Evolutionary conservation across 2,888 invertebrate species (phyloP).

Genomic region (Hermaeophaga mercurialis): DNA sequence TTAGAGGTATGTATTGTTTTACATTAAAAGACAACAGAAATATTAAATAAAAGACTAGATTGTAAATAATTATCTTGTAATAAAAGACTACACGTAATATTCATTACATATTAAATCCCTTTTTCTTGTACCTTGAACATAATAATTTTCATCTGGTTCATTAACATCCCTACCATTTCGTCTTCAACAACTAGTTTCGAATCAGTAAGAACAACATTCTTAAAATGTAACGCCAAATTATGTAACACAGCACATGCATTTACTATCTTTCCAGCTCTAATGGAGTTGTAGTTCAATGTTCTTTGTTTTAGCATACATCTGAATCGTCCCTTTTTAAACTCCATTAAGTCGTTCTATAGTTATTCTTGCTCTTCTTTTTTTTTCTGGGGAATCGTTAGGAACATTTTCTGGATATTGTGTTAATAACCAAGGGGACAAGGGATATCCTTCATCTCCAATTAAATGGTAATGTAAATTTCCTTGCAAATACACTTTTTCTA

Average conservation of each 20-base stretch:
- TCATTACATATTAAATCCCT: too few relatives aligned
- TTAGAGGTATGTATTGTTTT: too few relatives aligned
- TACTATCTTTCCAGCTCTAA: conserved; percentile 8
- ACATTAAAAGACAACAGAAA: too few relatives aligned
- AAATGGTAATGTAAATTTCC: conserved; percentile 1
- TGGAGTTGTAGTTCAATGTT: conserved; percentile 7
- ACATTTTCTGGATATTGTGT: background rate
- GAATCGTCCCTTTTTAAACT: conserved; percentile 8
- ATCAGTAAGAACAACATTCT: too few relatives aligned
- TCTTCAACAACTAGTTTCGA: too few relatives aligned
- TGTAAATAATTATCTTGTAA: too few relatives aligned
- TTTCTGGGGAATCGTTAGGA: background rate
- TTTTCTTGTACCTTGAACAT: too few relatives aligned
- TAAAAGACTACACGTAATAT: too few relatives aligned
- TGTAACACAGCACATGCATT: conserved; percentile 12
- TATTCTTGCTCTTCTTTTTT: background rate
- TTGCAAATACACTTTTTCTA: too few relatives aligned
- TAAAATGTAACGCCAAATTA: background rate
- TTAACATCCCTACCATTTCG: too few relatives aligned
- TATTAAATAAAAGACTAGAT: too few relatives aligned
- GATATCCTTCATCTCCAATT: background rate
- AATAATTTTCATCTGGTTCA: too few relatives aligned
- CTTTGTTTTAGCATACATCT: conserved; percentile 9
- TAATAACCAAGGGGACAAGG: background rate
- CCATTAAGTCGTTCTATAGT: conserved; percentile 14